These are phyloP conservation scores for Coregonus clupeaformis DNA, from an alignment of 2,113 vertebrate genomes.

Conservation along the genomic window DNA sequence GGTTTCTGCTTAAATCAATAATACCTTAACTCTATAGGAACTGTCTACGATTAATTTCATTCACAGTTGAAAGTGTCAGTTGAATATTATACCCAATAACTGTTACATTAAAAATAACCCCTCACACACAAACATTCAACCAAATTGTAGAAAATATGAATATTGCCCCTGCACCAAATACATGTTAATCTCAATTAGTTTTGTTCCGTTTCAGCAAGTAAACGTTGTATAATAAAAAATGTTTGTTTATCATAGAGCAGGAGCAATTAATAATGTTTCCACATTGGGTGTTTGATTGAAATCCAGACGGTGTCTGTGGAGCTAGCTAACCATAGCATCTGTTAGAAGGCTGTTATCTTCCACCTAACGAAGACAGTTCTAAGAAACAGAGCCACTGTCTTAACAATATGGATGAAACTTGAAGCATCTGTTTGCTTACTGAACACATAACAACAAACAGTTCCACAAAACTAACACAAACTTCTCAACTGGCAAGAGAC, in stretches of 20 bases:
- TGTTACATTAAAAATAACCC: not conserved
- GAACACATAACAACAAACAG: not conserved
- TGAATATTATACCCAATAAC: not conserved
- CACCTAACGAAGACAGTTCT: not conserved
- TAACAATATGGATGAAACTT: not conserved
- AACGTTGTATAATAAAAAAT: not conserved
- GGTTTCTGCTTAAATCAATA: slow-evolving; percentile 4
- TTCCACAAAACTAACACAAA: not conserved
- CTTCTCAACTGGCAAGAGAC: not conserved
- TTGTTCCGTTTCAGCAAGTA: not conserved
- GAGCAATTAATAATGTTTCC: slow-evolving; percentile 20
- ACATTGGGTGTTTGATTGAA: slow-evolving; percentile 33
- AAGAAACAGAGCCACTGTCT: not conserved
- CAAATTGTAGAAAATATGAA: not conserved
- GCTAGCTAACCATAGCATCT: not conserved
- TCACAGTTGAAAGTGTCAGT: slow-evolving; percentile 36
- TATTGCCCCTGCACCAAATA: slow-evolving; percentile 10
- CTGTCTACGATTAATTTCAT: not conserved
- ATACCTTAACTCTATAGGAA: not conserved
- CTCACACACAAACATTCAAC: not conserved
- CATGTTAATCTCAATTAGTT: slow-evolving; percentile 1
- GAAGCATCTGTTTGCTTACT: not conserved
- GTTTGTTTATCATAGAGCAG: slow-evolving; percentile 3
- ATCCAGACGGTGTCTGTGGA: slow-evolving; percentile 2
- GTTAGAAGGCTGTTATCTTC: slow-evolving; percentile 12